phyloP scores from a whole-genome alignment of 2,797 vertebrate species.

The Zenarchopterus dispar region DNA sequence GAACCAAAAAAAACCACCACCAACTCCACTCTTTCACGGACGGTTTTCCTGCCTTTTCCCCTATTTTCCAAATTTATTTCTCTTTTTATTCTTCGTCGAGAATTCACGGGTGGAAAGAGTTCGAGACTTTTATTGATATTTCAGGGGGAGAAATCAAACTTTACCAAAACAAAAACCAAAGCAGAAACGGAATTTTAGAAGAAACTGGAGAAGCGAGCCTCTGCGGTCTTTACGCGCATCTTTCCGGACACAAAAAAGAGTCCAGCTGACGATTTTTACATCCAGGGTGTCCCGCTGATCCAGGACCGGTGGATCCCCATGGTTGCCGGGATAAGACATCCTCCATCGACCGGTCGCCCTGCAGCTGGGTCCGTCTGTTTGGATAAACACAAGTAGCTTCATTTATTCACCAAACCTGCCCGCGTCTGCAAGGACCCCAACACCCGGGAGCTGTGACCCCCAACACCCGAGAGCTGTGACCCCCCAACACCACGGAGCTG shows the following conservation, averaged over 20 bases:
- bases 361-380: constrained; percentile 13
- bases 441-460: constrained; percentile 4
- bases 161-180: constrained; percentile 70
- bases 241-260: constrained; percentile 54
- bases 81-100: constrained; percentile 3
- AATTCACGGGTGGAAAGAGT: constrained; percentile 43
- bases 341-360: constrained; percentile 23
- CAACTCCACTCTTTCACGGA: constrained; percentile 50
- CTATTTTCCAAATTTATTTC: not conserved
- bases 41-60: constrained; percentile 18
- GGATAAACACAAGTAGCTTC: constrained; percentile 53
- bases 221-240: constrained; percentile 65
- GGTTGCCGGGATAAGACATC: constrained; percentile 24
- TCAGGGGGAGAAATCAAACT: constrained; percentile 38
- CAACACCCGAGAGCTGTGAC: constrained; percentile 46
- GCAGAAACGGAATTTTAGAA: constrained; percentile 26
- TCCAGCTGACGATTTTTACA: no score
- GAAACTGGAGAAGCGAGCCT: constrained; percentile 14
- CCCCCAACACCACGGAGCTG: constrained; percentile 9
- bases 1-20: constrained; percentile 71
- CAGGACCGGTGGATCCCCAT: constrained; percentile 35
- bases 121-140: constrained; percentile 60
- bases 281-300: constrained; percentile 8
- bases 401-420: constrained; percentile 23
- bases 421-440: constrained; percentile 40